A percentile compares a stretch with the other conserved stretches of the same genome.
These are phyloP conservation scores for Zelleria hepariella DNA, from an alignment of 2,888 invertebrate genomes.

Conservation along the genomic window DNA sequence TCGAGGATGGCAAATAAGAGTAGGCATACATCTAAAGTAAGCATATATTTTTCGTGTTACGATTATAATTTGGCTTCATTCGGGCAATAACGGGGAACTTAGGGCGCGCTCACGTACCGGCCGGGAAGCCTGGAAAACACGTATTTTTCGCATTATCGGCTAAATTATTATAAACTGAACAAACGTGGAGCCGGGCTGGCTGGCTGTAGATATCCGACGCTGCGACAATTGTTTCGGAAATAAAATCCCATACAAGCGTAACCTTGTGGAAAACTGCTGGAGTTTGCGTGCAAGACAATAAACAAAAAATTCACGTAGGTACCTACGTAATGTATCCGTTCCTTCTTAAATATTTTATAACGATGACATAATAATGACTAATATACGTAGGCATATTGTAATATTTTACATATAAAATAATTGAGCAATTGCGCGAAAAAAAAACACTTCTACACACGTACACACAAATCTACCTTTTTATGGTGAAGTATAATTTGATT, in stretches of 20 bases:
- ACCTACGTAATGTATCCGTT: too few species aligned
- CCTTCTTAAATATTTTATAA: too few species aligned
- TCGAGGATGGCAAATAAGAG: background rate
- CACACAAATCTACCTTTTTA: too few species aligned
- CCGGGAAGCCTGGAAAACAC: slow-evolving; percentile 49
- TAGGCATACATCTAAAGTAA: background rate
- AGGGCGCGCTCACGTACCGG: slow-evolving; percentile 50
- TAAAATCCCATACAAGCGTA: background rate
- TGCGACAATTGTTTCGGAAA: background rate
- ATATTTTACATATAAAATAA: too few species aligned
- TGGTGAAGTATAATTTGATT: too few species aligned
- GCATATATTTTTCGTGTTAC: slow-evolving; percentile 23
- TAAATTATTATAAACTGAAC: slow-evolving; percentile 66
- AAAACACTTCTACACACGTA: too few species aligned
- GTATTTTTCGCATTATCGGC: slow-evolving; percentile 68
- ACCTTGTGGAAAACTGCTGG: background rate
- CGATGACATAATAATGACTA: too few species aligned
- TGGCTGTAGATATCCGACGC: background rate
- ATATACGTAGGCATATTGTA: too few species aligned
- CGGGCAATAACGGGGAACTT: slow-evolving; percentile 33
- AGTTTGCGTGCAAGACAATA: background rate
- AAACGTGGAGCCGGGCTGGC: slow-evolving; percentile 50
- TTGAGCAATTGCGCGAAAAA: too few species aligned
- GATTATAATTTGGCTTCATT: slow-evolving; percentile 57
- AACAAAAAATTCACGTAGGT: too few species aligned